Base-by-base conservation (phyloP, 1,140 invertebrate species). In the Andricus grossulariae region DNA sequence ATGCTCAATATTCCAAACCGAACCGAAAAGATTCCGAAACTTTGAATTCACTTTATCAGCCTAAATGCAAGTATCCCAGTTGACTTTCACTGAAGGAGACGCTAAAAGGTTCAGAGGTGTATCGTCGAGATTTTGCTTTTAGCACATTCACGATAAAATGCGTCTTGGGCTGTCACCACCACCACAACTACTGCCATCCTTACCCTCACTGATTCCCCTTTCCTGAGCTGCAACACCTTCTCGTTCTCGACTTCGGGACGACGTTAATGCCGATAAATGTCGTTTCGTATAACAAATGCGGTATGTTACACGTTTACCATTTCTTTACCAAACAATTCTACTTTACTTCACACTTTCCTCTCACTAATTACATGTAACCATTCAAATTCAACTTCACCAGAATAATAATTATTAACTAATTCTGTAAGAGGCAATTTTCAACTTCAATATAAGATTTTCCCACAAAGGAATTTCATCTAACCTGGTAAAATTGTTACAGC, bases 61-160 rank as follows among this genome's bases (percentile, higher is more conserved):
- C 75, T 81, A 83, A 82, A 80, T 75, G 75, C 79, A 80, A 80
- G 78, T 82, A 81, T 84, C 81, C 79, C 75, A 83, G 81, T 88
- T 86, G 88, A 90, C 87, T 90, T 89, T 90, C 87, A 88, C 86
- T 88, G 83, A 82, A 82, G 79, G 84, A 89, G 90, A 88, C 87
- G 89, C 89, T 91, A 91, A 90, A 91, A 91, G 90, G 88, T 90
- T 90, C 86, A 84, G 82, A 87, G 87, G 86, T 88, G 86, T 90
- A 90, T 90, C 88, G 87, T 85, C 85, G 87, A 90, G 90, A 91
- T 91, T 91, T 91, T 88, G 90, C 89, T 91, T 90, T 91, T 91
- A 91, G 89, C 90, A 90, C 88, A 88, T 89, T 90, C 85, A 85
- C 88, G 90, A 90, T 91, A 91, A 91, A 90, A 91, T 83, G 86